phyloP scores from a whole-genome alignment of 2,113 vertebrate species.

The Aplodontia rufa region DNA sequence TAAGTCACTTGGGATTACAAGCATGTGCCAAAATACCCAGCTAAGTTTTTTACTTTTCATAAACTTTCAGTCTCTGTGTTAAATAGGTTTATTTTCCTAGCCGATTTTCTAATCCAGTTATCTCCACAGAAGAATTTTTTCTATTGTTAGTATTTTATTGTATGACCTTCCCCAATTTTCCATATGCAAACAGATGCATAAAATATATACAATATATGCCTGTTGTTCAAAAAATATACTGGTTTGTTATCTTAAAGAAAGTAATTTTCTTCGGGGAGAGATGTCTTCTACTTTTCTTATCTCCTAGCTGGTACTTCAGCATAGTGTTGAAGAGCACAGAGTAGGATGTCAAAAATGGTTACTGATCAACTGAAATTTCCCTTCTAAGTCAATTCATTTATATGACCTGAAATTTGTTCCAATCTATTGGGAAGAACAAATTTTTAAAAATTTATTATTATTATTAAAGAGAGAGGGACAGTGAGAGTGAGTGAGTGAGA shows the following conservation, averaged over 20 bases:
- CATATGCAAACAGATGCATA: conserved; percentile 16
- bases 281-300: not conserved
- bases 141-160: conserved; percentile 29
- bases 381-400: not conserved
- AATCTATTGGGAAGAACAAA: conserved; percentile 30
- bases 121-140: conserved; percentile 7
- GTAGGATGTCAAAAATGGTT: not conserved
- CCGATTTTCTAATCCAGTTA: not conserved
- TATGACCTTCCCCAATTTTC: not conserved
- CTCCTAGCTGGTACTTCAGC: not conserved
- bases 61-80: conserved; percentile 5
- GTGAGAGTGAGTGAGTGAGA: too few species aligned
- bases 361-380: not conserved
- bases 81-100: conserved; percentile 28
- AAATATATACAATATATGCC: not conserved
- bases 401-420: not conserved
- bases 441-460: too few species aligned
- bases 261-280: not conserved
- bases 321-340: not conserved
- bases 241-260: not conserved
- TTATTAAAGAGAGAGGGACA: too few species aligned
- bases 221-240: not conserved
- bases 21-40: too few species aligned
- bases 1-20: too few species aligned
- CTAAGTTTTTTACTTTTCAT: conserved; percentile 39